phyloP scores from a whole-genome alignment of 2,113 vertebrate species.

The Microcebus jonahi region DNA sequence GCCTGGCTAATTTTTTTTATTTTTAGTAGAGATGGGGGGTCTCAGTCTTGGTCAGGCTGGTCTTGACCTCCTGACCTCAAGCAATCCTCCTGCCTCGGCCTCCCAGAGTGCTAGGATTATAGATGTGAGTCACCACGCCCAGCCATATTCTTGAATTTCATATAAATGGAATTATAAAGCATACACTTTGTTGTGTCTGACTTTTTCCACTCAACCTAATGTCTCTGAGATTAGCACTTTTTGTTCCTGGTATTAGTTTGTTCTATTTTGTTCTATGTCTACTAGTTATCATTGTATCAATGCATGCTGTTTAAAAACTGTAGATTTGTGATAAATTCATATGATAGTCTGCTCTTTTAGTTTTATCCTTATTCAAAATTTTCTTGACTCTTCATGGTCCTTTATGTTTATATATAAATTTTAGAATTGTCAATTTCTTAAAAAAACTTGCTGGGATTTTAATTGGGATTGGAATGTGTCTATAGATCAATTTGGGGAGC shows the following conservation, averaged over 20 bases:
- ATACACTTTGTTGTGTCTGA: background rate
- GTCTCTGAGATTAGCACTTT: background rate
- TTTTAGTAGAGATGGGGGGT: too few species aligned
- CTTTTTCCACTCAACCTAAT: background rate
- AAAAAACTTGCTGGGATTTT: background rate
- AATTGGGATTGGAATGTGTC: background rate
- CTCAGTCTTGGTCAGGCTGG: too few species aligned
- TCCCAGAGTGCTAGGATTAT: too few species aligned
- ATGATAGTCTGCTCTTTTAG: background rate
- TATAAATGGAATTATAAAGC: background rate
- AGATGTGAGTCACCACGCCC: too few species aligned
- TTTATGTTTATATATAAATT: background rate
- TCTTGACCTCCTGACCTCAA: too few species aligned
- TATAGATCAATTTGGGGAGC: background rate
- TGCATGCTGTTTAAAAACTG: background rate
- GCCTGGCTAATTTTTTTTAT: too few species aligned
- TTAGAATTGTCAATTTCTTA: background rate
- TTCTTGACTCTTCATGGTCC: background rate
- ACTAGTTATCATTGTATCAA: background rate
- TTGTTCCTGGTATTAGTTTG: background rate
- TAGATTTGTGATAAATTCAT: background rate
- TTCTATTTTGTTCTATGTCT: background rate
- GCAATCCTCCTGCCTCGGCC: too few species aligned
- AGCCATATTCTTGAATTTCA: background rate
- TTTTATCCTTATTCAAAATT: slow-evolving; percentile 9